phyloP scores from a whole-genome alignment of 2,113 vertebrate genomes.

The Camelus bactrianus region DNA sequence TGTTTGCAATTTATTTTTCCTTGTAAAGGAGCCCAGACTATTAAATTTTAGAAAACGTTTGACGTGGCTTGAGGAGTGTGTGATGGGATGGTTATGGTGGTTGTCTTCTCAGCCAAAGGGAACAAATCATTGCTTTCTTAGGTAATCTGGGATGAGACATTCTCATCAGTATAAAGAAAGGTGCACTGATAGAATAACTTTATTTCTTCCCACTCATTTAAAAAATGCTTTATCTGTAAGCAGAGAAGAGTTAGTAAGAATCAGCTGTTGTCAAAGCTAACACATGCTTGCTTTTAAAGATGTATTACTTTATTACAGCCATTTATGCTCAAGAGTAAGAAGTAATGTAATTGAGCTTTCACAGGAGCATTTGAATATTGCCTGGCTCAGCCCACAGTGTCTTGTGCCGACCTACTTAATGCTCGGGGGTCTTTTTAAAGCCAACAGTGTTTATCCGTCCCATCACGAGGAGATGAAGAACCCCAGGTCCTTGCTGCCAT shows the following conservation, averaged over 20 bases:
- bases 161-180: background rate
- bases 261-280: slow-evolving; percentile 21
- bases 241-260: background rate
- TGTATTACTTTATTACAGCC: background rate
- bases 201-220: background rate
- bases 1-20: background rate
- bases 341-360: background rate
- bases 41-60: slow-evolving; percentile 20
- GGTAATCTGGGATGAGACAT: background rate
- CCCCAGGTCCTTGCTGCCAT: background rate
- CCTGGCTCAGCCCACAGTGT: background rate
- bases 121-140: background rate
- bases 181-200: background rate
- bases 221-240: background rate
- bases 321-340: background rate
- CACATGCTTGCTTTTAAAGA: background rate
- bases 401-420: background rate
- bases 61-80: background rate
- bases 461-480: background rate
- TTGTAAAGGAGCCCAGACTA: background rate
- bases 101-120: background rate
- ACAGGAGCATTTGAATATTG: background rate
- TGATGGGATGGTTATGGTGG: background rate
- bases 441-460: background rate
- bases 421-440: background rate